phyloP scores from a whole-genome alignment of 2,797 vertebrate species.

The Podarcis lilfordi region DNA sequence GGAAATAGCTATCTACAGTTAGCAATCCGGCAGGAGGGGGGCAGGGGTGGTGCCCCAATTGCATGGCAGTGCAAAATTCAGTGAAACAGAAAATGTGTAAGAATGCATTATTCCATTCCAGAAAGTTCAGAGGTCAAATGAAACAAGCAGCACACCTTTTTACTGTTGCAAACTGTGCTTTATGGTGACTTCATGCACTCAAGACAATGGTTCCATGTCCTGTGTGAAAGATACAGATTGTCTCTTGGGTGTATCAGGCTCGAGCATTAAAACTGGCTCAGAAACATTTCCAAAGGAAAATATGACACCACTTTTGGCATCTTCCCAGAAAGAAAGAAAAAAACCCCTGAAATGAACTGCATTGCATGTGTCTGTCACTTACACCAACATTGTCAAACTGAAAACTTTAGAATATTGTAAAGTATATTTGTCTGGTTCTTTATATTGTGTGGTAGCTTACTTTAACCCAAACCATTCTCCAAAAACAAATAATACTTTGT shows the following conservation, averaged over 20 bases:
- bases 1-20: not conserved
- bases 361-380: not conserved
- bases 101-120: not conserved
- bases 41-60: not conserved
- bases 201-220: slow-evolving; percentile 1
- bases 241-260: slow-evolving; percentile 8
- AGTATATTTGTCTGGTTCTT: not conserved
- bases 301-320: slow-evolving; percentile 25
- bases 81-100: not conserved
- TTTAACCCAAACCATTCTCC: not conserved
- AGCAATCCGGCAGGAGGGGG: not conserved
- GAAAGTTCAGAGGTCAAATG: slow-evolving; percentile 8
- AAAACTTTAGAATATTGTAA: not conserved
- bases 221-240: slow-evolving; percentile 14
- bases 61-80: not conserved
- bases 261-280: slow-evolving; percentile 13
- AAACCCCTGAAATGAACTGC: not conserved
- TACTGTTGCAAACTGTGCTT: not conserved
- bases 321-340: not conserved
- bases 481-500: slow-evolving; percentile 9
- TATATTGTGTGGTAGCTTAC: not conserved
- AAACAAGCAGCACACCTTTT: slow-evolving; percentile 13
- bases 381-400: not conserved
- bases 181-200: slow-evolving; percentile 2
- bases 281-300: slow-evolving; percentile 25